Percentiles rank a stretch among this genome's conserved stretches.
Evolutionary conservation across 2,113 vertebrate genomes (phyloP).

Genomic region (Willisornis vidua): DNA sequence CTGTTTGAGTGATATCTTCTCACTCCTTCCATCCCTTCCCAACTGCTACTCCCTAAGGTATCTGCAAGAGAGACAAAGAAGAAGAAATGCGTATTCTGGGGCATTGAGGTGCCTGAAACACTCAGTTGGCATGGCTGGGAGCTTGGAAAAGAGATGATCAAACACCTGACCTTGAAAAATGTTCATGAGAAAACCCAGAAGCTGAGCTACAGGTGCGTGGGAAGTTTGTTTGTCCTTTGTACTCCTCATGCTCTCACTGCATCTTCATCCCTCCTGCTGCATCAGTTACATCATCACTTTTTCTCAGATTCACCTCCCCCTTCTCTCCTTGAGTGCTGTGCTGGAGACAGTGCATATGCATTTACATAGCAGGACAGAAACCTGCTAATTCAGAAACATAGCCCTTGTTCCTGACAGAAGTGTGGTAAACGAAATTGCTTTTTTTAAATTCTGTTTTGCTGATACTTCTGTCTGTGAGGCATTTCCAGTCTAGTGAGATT

Average conservation of each 20-base stretch:
- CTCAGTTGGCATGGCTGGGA: constrained; percentile 89
- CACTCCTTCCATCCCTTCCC: background rate
- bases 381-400: background rate
- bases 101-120: constrained; percentile 81
- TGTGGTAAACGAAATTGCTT: constrained; percentile 1
- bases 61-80: background rate
- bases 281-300: background rate
- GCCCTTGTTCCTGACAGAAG: constrained; percentile 1
- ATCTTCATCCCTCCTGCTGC: background rate
- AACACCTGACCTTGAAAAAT: constrained; percentile 85
- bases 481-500: constrained; percentile 63
- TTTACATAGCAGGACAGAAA: background rate
- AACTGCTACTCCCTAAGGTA: background rate
- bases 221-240: background rate
- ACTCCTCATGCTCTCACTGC: background rate
- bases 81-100: constrained; percentile 76
- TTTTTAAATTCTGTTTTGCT: constrained; percentile 43
- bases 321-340: background rate
- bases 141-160: constrained; percentile 80
- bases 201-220: constrained; percentile 83
- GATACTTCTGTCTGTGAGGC: constrained; percentile 56
- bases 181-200: constrained; percentile 82
- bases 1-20: background rate
- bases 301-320: background rate
- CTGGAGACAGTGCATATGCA: background rate